phyloP scores from a whole-genome alignment of 2,888 invertebrate species.

The Anarsia innoxiella region DNA sequence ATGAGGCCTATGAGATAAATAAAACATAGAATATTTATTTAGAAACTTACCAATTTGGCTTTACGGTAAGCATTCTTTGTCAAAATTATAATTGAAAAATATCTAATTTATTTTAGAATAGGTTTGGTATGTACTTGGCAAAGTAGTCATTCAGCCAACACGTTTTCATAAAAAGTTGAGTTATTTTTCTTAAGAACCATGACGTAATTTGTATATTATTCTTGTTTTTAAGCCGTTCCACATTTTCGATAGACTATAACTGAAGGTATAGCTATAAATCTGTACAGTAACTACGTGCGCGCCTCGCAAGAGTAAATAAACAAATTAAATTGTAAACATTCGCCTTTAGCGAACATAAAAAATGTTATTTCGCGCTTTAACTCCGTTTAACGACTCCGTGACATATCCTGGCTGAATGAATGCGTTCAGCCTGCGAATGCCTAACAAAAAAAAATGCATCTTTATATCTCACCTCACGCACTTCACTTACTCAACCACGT shows the following conservation, averaged over 20 bases:
- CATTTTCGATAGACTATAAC: slow-evolving; percentile 7
- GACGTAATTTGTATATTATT: slow-evolving; percentile 8
- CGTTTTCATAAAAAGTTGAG: no score
- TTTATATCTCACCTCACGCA: no score
- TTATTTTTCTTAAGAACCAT: background rate
- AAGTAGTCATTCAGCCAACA: no score
- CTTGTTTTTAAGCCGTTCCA: slow-evolving; percentile 2
- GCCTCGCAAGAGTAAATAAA: slow-evolving; percentile 60
- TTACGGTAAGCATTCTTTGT: no score
- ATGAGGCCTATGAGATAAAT: no score
- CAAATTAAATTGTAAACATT: slow-evolving; percentile 64
- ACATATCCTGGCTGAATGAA: slow-evolving; percentile 21
- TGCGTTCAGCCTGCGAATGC: slow-evolving; percentile 17
- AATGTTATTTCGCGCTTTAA: slow-evolving; percentile 47
- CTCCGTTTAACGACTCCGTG: slow-evolving; percentile 26
- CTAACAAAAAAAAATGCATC: slow-evolving; percentile 24
- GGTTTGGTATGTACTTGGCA: no score
- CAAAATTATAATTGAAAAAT: no score
- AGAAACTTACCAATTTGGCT: no score
- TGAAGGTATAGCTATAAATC: slow-evolving; percentile 28
- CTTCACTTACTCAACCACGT: no score
- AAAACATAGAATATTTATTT: no score
- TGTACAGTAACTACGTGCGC: slow-evolving; percentile 29
- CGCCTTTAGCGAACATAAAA: slow-evolving; percentile 55
- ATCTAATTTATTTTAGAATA: no score